Evolutionary conservation across 1,140 invertebrate genomes (phyloP).

Genomic region (Idris sp.): DNA sequence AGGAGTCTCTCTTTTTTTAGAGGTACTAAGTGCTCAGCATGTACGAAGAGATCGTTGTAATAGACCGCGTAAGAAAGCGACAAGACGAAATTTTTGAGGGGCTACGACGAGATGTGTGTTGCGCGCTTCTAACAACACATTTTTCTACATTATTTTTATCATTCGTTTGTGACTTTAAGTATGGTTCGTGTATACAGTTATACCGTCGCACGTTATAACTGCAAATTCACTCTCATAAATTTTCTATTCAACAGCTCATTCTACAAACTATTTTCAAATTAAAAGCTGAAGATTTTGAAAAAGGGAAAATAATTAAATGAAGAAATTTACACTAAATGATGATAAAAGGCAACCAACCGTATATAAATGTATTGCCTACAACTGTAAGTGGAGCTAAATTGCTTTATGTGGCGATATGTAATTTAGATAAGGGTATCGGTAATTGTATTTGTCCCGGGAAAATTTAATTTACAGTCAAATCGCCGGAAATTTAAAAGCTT

Average conservation of each 20-base stretch:
- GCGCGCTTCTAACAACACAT: constrained; percentile 2
- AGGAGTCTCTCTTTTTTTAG: constrained; percentile 71
- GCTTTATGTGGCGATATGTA: constrained; percentile 16
- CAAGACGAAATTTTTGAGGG: constrained; percentile 48
- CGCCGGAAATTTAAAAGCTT: constrained; percentile 51
- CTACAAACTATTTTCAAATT: too few species aligned
- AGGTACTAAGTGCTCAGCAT: constrained; percentile 71
- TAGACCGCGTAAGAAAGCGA: constrained; percentile 47
- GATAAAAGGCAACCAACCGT: too few species aligned
- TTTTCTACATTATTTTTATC: constrained; percentile 14
- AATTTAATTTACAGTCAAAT: constrained; percentile 7
- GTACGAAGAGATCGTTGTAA: constrained; percentile 67
- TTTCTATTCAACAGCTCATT: too few species aligned
- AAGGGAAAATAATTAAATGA: too few species aligned
- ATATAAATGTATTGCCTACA: too few species aligned
- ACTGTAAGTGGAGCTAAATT: constrained; percentile 8
- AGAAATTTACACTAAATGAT: too few species aligned
- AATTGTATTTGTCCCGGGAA: constrained; percentile 28
- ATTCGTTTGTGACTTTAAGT: too few species aligned
- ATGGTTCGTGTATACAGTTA: too few species aligned
- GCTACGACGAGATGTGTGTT: neutral
- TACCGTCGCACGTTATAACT: too few species aligned
- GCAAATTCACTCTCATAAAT: too few species aligned
- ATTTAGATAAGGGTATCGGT: constrained; percentile 39
- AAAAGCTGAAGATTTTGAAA: too few species aligned